phyloP scores from a whole-genome alignment of 2,888 invertebrate genomes.

The Sipunculus nudus region DNA sequence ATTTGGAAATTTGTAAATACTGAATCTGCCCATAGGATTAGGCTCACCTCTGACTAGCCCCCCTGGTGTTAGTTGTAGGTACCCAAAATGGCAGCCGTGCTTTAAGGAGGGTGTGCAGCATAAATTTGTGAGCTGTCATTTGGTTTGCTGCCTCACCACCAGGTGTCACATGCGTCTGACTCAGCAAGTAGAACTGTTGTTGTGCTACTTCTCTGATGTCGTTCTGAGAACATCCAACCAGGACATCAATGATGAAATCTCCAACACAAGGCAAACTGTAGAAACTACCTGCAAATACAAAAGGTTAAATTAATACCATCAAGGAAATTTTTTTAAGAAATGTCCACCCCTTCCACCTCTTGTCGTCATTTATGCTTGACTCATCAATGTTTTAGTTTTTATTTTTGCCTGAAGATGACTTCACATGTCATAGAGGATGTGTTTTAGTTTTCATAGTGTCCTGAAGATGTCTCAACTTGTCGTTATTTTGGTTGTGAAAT shows the following conservation, averaged over 20 bases:
- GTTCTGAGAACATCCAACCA: conserved; percentile 65
- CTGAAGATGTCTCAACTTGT: too few relatives aligned
- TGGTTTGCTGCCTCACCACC: conserved; percentile 28
- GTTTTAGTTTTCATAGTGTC: too few relatives aligned
- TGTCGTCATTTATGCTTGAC: too few relatives aligned
- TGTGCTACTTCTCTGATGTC: conserved; percentile 65
- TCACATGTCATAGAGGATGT: too few relatives aligned
- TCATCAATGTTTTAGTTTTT: too few relatives aligned
- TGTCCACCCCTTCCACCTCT: too few relatives aligned
- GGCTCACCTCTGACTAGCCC: conserved; percentile 67
- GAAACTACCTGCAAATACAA: conserved; percentile 60
- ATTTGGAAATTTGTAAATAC: background rate
- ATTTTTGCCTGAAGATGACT: too few relatives aligned
- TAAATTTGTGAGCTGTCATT: conserved; percentile 61
- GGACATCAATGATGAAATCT: conserved; percentile 68
- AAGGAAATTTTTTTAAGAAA: too few relatives aligned
- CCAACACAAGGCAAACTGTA: conserved; percentile 65
- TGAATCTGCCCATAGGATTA: too few relatives aligned
- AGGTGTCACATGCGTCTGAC: conserved; percentile 49
- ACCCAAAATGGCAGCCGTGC: conserved; percentile 69
- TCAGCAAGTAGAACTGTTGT: conserved; percentile 65
- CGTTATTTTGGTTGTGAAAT: too few relatives aligned
- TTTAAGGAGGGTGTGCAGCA: conserved; percentile 65
- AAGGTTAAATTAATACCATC: too few relatives aligned
- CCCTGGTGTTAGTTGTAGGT: conserved; percentile 65